Conservation (phyloP, 2,797 vertebrate species). For the Sebastes nivosus region DNA sequence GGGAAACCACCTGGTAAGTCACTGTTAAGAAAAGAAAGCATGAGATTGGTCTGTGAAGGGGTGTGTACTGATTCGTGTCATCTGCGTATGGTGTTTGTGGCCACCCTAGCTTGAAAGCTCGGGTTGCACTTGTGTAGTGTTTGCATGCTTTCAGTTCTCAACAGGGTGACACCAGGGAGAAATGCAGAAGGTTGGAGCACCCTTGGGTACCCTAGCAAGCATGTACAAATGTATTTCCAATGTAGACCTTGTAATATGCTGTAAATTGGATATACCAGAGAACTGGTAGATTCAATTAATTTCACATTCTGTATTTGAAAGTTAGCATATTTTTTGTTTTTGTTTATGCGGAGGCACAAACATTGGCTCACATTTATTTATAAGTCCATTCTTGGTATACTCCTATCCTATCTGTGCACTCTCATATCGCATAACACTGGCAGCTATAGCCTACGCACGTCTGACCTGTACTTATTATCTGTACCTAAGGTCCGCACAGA, state of each 20-base stretch:
- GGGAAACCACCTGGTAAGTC: background rate
- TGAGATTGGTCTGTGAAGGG: slow-evolving; percentile 59
- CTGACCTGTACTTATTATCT: no score
- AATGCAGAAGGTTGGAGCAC: background rate
- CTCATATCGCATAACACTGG: no score
- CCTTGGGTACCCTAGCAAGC: background rate
- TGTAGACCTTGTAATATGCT: background rate
- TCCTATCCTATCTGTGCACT: no score
- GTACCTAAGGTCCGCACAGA: no score
- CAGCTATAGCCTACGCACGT: no score
- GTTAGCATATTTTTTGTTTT: background rate
- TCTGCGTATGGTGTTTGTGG: background rate
- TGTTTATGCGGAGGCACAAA: no score
- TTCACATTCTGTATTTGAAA: background rate
- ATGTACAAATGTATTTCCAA: background rate
- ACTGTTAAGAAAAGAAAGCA: background rate
- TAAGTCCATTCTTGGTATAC: no score
- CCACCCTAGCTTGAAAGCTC: background rate
- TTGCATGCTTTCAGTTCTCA: slow-evolving; percentile 10
- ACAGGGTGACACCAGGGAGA: background rate
- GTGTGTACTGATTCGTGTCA: slow-evolving; percentile 39
- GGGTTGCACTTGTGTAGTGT: slow-evolving; percentile 3
- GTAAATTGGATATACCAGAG: background rate
- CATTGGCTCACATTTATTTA: no score
- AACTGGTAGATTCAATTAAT: background rate